Percentiles rank a stretch among this genome's conserved stretches.
These are phyloP conservation scores for Echeneis naucrates DNA, from an alignment of 2,797 vertebrate species.

Conservation along the genomic window DNA sequence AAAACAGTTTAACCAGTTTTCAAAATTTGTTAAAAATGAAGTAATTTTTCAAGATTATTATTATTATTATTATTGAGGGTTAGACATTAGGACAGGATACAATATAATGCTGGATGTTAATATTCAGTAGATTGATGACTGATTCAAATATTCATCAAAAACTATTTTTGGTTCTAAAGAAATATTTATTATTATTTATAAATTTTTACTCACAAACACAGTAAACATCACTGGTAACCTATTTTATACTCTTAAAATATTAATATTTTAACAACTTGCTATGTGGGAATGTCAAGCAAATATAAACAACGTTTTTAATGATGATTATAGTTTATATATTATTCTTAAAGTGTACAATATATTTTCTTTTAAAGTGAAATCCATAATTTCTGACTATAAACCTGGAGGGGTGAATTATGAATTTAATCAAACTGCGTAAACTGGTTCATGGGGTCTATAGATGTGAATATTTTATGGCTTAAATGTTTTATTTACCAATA, in stretches of 20 bases:
- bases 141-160: no score
- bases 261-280: background rate
- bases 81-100: no score
- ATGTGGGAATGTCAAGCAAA: background rate
- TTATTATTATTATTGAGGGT: no score
- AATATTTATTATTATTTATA: no score
- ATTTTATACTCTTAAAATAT: background rate
- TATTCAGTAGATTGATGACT: no score
- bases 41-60: background rate
- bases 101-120: no score
- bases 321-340: background rate
- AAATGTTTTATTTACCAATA: conserved; percentile 77
- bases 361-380: background rate
- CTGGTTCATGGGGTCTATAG: conserved; percentile 63
- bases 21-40: background rate
- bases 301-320: background rate
- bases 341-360: conserved; percentile 7
- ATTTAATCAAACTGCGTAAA: conserved; percentile 64
- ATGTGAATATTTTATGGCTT: conserved; percentile 73
- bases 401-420: conserved; percentile 36
- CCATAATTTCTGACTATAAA: conserved; percentile 5
- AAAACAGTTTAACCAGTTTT: background rate
- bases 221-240: no score
- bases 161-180: no score
- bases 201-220: no score